Conservation (phyloP, 2,797 vertebrate species). For the Rousettus madagascariensis region DNA sequence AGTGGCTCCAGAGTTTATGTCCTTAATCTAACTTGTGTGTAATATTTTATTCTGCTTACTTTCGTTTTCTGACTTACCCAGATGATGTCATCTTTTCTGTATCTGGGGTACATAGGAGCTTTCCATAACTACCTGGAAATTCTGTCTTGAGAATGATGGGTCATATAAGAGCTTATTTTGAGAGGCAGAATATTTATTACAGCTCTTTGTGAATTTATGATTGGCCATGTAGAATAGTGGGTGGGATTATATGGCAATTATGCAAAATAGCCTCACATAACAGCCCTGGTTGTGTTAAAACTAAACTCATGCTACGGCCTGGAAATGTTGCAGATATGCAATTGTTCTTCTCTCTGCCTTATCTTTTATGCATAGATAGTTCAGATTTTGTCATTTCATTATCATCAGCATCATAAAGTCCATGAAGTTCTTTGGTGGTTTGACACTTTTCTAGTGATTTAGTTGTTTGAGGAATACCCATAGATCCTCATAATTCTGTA, state of each 20-base stretch:
- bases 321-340: neutral
- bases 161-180: neutral
- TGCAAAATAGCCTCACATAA: conserved; percentile 18
- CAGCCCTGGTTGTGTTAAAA: conserved; percentile 24
- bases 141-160: neutral
- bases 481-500: conserved; percentile 6
- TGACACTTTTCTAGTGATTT: neutral
- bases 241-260: conserved; percentile 41
- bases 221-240: conserved; percentile 11
- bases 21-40: neutral
- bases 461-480: neutral
- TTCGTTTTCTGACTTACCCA: neutral
- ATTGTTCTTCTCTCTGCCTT: neutral
- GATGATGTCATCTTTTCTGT: neutral
- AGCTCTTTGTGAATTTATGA: conserved; percentile 50
- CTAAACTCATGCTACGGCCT: neutral
- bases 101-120: neutral
- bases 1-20: neutral
- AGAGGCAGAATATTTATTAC: conserved; percentile 32
- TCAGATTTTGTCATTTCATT: conserved; percentile 22
- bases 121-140: neutral
- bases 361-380: neutral
- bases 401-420: neutral
- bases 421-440: conserved; percentile 20
- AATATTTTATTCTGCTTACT: neutral